Conservation (phyloP, 64 coral and sea anemone species). For the Porites australiensis region DNA sequence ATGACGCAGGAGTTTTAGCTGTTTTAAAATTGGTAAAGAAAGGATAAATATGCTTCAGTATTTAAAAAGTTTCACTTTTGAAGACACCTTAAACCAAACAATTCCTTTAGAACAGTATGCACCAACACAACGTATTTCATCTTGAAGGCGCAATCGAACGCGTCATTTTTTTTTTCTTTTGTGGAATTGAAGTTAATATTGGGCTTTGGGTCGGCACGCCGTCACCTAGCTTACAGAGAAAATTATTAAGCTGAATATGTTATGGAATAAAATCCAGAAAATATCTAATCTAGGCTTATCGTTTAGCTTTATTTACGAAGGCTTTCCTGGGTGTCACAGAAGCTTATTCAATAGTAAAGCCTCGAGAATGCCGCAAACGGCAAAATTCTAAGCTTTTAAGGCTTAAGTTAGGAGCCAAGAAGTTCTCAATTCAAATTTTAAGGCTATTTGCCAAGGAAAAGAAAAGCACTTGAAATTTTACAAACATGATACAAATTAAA, state of each 20-base stretch:
- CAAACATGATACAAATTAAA: constrained; percentile 40
- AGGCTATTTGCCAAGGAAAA: constrained; percentile 40
- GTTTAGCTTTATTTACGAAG: neutral
- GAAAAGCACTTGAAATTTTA: constrained; percentile 40
- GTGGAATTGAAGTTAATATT: neutral
- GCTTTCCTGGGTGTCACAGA: neutral
- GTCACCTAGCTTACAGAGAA: neutral
- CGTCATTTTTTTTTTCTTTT: neutral
- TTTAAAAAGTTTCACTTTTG: no score
- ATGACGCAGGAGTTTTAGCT: no score
- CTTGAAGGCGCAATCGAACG: neutral
- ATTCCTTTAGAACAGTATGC: neutral
- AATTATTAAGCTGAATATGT: neutral
- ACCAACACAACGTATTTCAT: neutral
- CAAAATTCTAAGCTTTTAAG: neutral
- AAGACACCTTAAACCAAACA: no score
- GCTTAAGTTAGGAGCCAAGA: neutral
- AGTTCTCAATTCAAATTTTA: constrained; percentile 8
- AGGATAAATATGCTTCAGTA: no score
- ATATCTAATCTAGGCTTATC: neutral
- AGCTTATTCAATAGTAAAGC: neutral
- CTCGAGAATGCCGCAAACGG: neutral
- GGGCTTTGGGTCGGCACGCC: neutral
- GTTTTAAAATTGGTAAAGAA: neutral
- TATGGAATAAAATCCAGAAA: neutral